Evolutionary conservation across 1,140 invertebrate species (phyloP).

Genomic region (Brachionus rotundiformis): DNA sequence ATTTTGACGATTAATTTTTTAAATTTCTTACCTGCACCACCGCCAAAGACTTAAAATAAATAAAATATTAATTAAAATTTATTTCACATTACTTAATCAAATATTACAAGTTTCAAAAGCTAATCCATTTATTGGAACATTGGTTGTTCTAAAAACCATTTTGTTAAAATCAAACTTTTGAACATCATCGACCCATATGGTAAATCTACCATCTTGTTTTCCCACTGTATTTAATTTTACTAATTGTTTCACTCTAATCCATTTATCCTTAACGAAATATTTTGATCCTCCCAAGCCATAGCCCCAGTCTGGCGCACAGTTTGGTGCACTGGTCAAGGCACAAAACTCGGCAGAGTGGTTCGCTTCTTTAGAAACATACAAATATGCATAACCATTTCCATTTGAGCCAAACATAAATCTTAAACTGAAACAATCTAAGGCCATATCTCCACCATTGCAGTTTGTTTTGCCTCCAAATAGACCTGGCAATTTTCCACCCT

Average conservation of each 20-base stretch:
- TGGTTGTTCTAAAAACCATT: slow-evolving; percentile 33
- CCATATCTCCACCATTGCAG: slow-evolving; percentile 34
- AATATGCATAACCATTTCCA: slow-evolving; percentile 27
- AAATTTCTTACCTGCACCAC: not conserved
- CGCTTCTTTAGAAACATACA: slow-evolving; percentile 11
- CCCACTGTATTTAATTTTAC: slow-evolving; percentile 12
- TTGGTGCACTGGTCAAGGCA: slow-evolving; percentile 15
- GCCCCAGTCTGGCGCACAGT: slow-evolving; percentile 10
- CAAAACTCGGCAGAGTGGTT: slow-evolving; percentile 39
- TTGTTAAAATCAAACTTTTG: slow-evolving; percentile 19
- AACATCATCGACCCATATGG: slow-evolving; percentile 20
- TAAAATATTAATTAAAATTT: not conserved
- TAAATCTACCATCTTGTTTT: slow-evolving; percentile 18
- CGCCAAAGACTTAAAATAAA: slow-evolving; percentile 21
- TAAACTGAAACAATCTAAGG: slow-evolving; percentile 31
- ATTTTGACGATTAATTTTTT: not conserved
- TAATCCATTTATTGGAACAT: slow-evolving; percentile 31
- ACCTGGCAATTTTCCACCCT: slow-evolving; percentile 25
- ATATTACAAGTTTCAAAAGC: slow-evolving; percentile 42
- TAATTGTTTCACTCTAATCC: slow-evolving; percentile 37
- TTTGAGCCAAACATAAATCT: slow-evolving; percentile 22
- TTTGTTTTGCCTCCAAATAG: slow-evolving; percentile 15
- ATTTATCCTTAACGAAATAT: slow-evolving; percentile 28
- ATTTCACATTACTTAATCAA: too few species aligned
- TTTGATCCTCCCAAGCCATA: slow-evolving; percentile 1